phyloP scores from a whole-genome alignment of 2,113 vertebrate genomes.

The Brachypodius melanocephalos region DNA sequence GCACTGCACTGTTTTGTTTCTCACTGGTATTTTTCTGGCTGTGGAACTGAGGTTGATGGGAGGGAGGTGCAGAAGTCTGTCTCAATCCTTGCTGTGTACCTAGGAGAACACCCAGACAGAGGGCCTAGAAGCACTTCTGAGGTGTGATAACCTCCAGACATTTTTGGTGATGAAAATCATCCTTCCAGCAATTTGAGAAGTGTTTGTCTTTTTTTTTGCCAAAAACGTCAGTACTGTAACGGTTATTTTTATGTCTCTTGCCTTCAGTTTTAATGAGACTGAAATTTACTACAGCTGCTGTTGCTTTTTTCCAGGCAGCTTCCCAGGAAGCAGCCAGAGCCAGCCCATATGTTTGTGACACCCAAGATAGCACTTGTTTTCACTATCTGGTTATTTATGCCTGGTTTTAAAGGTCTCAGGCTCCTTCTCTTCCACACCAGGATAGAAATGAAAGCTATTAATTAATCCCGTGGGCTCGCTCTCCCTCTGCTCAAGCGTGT shows the following conservation, averaged over 20 bases:
- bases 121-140: background rate
- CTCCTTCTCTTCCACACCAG: background rate
- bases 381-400: background rate
- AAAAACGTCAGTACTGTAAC: accelerated
- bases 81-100: background rate
- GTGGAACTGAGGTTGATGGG: background rate
- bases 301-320: background rate
- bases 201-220: background rate
- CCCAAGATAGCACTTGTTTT: background rate
- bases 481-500: background rate
- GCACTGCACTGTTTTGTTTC: accelerated
- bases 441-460: background rate
- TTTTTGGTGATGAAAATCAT: background rate
- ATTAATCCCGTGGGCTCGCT: background rate
- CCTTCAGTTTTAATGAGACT: background rate
- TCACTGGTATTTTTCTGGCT: background rate
- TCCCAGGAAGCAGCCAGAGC: background rate
- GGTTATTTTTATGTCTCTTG: background rate
- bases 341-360: background rate
- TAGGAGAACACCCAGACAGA: background rate
- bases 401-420: background rate
- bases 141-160: background rate
- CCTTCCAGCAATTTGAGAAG: background rate
- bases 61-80: background rate
- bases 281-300: background rate